Base-by-base conservation (phyloP, 1,140 invertebrate species). In the Geopemphigus sp. region DNA sequence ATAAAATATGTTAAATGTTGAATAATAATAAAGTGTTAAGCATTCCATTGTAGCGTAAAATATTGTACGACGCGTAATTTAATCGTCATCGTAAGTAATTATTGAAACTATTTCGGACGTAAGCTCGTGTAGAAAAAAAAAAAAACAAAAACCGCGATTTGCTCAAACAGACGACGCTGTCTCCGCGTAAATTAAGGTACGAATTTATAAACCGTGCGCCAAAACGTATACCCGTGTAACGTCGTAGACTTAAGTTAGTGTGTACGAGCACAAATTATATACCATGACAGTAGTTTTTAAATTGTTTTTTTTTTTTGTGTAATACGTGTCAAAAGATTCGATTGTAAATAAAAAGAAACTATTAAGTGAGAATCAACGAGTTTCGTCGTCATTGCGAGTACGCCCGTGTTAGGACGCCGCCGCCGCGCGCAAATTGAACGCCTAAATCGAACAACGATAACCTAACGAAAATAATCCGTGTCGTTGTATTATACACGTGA, bases 301-400 rank as follows among this genome's bases (percentile, higher is more conserved):
- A 19, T 68, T 68, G n/a, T 53, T 53, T 70, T 53, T 29, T 68
- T 47, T 47, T 22, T 47, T 15, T 66, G 45, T 50, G 24, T 68
- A 6, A n/a, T 70, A 29, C 54, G 1, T 29, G 24, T 53, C 22
- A 10, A 4, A 29, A 53, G 26, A 19, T 54, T 17, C 24, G 29
- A 54, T 29, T 72, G 68, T 72, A 72, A 72, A 72, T 72, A 72
- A 72, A 54, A 1, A n/a, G n/a, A 72, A 72, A 72, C 17, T 70
- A 70, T 70, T 32, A n/a, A 54, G 19, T 29, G 26, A 54, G 15
- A 70, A 1, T 47, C 0, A 17, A 15, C 24, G 47, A 47, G 8
- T 45, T 66, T 66, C 32, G 8, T 39, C 8, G 8, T 39, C 8
- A 39, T 39, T 8, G n/a, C n/a, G n/a, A n/a, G n/a, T n/a, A n/a